Percentiles rank a stretch among this genome's conserved stretches.
Evolutionary conservation across 2,797 vertebrate genomes (phyloP).

Genomic region (Cetoscarus ocellatus): DNA sequence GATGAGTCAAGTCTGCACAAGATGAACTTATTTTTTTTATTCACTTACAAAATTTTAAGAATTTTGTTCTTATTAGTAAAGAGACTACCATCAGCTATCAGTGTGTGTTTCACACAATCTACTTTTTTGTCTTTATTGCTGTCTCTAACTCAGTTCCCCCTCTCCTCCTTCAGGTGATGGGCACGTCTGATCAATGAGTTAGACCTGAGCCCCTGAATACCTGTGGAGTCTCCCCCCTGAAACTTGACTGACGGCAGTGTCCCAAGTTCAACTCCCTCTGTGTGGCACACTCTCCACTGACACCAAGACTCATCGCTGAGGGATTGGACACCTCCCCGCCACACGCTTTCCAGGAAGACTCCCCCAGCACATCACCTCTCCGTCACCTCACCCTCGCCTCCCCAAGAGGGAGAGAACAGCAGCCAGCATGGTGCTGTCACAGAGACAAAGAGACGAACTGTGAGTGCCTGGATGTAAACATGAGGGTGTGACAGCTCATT

Average conservation of each 20-base stretch:
- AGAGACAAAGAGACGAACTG: conserved; percentile 99
- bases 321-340: conserved; percentile 49
- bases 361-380: conserved; percentile 65
- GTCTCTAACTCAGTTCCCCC: background rate
- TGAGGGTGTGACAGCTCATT: conserved; percentile 35
- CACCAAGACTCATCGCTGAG: conserved; percentile 64
- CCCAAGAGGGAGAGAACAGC: conserved; percentile 84
- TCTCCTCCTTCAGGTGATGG: conserved; percentile 59
- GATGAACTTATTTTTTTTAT: too few species aligned
- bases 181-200: conserved; percentile 47
- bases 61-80: too few species aligned
- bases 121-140: background rate
- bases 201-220: conserved; percentile 23
- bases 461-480: conserved; percentile 83
- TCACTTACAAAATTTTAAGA: too few species aligned
- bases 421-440: conserved; percentile 98
- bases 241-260: conserved; percentile 49
- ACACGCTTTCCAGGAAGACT: conserved; percentile 44
- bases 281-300: conserved; percentile 73
- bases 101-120: background rate
- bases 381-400: conserved; percentile 72
- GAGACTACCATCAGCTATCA: too few species aligned
- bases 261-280: conserved; percentile 54
- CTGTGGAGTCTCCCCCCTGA: conserved; percentile 44
- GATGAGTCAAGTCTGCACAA: too few species aligned